phyloP scores from a whole-genome alignment of 2,888 invertebrate genomes.

The Pammene fasciana region DNA sequence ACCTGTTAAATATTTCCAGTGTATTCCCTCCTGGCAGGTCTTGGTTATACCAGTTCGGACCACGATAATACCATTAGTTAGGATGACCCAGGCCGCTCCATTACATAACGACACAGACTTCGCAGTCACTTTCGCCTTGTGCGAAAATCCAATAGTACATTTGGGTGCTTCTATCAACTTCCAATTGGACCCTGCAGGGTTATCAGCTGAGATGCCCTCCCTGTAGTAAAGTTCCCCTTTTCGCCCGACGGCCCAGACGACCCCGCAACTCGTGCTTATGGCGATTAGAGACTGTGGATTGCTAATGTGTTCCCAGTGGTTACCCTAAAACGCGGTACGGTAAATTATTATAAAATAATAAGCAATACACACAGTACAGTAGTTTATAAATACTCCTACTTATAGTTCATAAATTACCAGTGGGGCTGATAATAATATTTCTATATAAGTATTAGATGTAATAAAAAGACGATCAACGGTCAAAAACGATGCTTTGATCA shows the following conservation, averaged over 20 bases:
- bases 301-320: conserved; percentile 90
- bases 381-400: not conserved
- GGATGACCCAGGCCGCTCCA: conserved; percentile 91
- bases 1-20: conserved; percentile 88
- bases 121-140: conserved; percentile 75
- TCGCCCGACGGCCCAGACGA: conserved; percentile 93
- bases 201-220: conserved; percentile 87
- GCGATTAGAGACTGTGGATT: conserved; percentile 91
- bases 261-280: conserved; percentile 87
- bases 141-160: conserved; percentile 59
- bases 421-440: not conserved
- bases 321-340: conserved; percentile 79
- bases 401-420: not conserved
- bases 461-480: not conserved
- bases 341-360: not conserved
- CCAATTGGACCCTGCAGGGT: conserved; percentile 88
- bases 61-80: conserved; percentile 88
- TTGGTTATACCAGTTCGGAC: conserved; percentile 90
- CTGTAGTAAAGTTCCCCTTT: conserved; percentile 94
- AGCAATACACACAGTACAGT: not conserved
- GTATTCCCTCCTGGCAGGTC: conserved; percentile 91
- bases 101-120: conserved; percentile 90
- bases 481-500: not conserved
- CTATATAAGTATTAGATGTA: too few relatives aligned
- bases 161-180: conserved; percentile 88